Evolutionary conservation across 2,888 invertebrate genomes (phyloP).

Genomic region (Lordiphosa andalusiaca): DNA sequence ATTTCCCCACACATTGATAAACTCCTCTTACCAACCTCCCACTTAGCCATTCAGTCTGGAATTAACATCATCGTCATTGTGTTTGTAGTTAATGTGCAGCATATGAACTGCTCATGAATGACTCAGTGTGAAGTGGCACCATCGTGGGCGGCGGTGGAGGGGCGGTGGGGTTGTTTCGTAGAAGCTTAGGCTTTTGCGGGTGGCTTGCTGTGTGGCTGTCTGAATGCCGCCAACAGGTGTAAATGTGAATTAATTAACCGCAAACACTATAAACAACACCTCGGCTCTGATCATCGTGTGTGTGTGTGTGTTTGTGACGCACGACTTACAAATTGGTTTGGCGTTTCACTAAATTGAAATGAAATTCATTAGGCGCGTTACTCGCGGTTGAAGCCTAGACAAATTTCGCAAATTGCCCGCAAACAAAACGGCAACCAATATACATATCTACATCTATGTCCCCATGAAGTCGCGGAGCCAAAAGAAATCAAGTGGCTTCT

Average conservation of each 20-base stretch:
- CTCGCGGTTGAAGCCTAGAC: constrained; percentile 41
- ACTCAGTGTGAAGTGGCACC: background rate
- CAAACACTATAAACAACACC: constrained; percentile 77
- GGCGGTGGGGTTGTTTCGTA: background rate
- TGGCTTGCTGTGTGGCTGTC: constrained; percentile 16
- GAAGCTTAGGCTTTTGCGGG: background rate
- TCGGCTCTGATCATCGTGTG: constrained; percentile 20
- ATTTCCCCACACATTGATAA: too few species aligned
- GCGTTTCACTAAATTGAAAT: constrained; percentile 63
- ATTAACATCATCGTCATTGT: background rate
- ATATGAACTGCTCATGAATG: constrained; percentile 61
- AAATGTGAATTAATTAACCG: constrained; percentile 80
- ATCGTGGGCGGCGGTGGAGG: background rate
- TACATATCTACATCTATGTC: constrained; percentile 36
- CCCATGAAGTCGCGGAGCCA: constrained; percentile 25
- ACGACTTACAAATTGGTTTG: constrained; percentile 62
- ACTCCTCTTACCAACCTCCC: too few species aligned
- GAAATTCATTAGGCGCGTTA: constrained; percentile 59
- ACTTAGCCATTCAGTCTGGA: too few species aligned
- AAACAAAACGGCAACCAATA: constrained; percentile 18
- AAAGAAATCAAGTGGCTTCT: constrained; percentile 60
- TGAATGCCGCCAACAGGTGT: constrained; percentile 76
- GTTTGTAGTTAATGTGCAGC: constrained; percentile 71
- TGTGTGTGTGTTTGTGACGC: constrained; percentile 23
- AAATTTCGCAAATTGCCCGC: constrained; percentile 40